phyloP scores from a whole-genome alignment of 2,888 invertebrate species.

The Octonoba sinensis region DNA sequence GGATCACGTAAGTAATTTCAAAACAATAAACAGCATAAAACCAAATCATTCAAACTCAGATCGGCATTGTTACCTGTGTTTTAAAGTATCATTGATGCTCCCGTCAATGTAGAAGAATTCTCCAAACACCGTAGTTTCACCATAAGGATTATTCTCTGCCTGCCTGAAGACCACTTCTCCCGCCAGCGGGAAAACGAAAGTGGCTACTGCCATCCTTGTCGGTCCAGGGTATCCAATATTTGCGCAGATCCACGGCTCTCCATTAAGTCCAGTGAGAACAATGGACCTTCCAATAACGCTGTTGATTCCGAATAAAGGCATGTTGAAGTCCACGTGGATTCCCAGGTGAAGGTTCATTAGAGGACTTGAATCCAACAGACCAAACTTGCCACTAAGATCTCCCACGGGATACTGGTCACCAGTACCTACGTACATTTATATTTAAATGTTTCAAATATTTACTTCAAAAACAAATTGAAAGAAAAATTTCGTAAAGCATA shows the following conservation, averaged over 20 bases:
- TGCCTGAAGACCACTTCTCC: constrained; percentile 83
- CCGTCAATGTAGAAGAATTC: constrained; percentile 92
- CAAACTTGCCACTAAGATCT: constrained; percentile 86
- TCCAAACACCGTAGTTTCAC: constrained; percentile 86
- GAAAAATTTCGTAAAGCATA: too few relatives aligned
- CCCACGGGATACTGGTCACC: constrained; percentile 93
- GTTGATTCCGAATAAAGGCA: constrained; percentile 84
- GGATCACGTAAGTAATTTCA: background rate
- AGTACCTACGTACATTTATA: constrained; percentile 77
- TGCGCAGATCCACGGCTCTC: constrained; percentile 72
- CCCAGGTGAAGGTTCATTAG: constrained; percentile 64
- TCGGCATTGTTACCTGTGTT: constrained; percentile 71
- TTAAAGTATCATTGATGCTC: constrained; percentile 72
- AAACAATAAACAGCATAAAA: background rate
- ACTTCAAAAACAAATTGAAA: too few relatives aligned
- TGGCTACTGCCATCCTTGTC: constrained; percentile 83
- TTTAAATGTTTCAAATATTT: background rate
- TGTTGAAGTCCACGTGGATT: constrained; percentile 84
- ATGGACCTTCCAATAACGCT: constrained; percentile 86
- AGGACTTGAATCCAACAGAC: constrained; percentile 67
- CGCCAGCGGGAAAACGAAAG: constrained; percentile 88
- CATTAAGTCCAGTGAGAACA: constrained; percentile 76
- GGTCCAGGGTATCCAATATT: constrained; percentile 72
- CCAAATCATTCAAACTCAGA: background rate
- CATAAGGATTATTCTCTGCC: constrained; percentile 79